Evolutionary conservation across 1,140 invertebrate genomes (phyloP), one percentile per base, ranked within the genome.

Genomic region (Branchinecta lindahli): DNA sequence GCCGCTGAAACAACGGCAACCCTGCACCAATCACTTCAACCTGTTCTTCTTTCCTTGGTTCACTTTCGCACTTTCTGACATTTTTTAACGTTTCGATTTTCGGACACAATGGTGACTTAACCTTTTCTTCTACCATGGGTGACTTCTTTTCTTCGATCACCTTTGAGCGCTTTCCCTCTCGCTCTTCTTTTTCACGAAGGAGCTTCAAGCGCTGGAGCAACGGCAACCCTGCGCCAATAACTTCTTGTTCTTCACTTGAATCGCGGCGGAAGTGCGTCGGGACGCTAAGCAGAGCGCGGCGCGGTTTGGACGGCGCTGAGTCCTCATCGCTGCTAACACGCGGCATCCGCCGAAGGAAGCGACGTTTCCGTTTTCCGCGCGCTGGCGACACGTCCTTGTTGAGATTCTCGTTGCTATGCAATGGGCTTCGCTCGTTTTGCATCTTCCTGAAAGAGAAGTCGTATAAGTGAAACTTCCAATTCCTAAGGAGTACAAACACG

Each of bases 101-200:
- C 33, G 33, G 2, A 33, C 33, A 33, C 33, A 33, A 5, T 5
- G 33, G 33, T 15, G 52, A 4, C 52, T 61, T 61, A 15, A 15
- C 6, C 12, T 61, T 15, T 15, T 61, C 52, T 20, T 61, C 52
- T 61, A 6, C 6, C 18, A 15, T 4, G 12, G 52, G 52, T 12
- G 12, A 10, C 15, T 21, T 15, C 10, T 33, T 44, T 3, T 44
- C 44, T 15, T 12, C 10, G 10, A 20, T 15, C 44, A 12, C 21
- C 12, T 18, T 44, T 21, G 10, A 3, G 44, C 72, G 72, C 61
- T 69, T 75, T 46, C 77, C 72, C 68, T 88, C 85, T 68, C 81
- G 81, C 72, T 90, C 89, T 76, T 87, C 87, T 78, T 89, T 91
- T 10, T 87, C 85, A 78, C 90, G 91, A 8, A 92, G 80, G 68